Conservation (phyloP, 2,113 vertebrate species). For the Engystomops pustulosus region DNA sequence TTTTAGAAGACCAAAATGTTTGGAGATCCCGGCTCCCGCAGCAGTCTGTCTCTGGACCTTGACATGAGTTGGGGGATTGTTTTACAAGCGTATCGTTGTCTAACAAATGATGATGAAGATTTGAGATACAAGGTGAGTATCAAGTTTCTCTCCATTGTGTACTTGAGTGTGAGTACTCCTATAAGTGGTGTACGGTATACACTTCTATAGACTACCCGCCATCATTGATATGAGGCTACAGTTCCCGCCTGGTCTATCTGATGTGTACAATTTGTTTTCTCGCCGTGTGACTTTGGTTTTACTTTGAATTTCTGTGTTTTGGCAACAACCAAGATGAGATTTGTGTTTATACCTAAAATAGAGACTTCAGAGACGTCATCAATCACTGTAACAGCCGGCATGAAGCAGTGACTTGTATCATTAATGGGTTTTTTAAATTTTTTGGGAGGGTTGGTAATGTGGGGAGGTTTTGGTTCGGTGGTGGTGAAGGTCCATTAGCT, state of each 20-base stretch:
- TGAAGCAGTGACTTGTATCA: not conserved
- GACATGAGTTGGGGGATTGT: slow-evolving; percentile 56
- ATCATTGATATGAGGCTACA: not conserved
- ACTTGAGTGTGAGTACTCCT: too few relatives aligned
- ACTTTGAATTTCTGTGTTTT: slow-evolving; percentile 35
- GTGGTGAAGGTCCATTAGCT: too few relatives aligned
- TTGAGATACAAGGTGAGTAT: slow-evolving; percentile 26
- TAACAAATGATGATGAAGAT: slow-evolving; percentile 18
- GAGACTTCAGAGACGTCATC: not conserved
- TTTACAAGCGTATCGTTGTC: slow-evolving; percentile 43
- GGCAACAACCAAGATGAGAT: slow-evolving; percentile 31
- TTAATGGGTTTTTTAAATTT: not conserved
- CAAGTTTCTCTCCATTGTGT: not conserved
- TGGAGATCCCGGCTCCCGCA: slow-evolving; percentile 38
- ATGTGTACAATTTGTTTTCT: not conserved
- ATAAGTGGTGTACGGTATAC: too few relatives aligned
- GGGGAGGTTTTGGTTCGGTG: too few relatives aligned
- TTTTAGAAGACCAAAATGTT: slow-evolving; percentile 7
- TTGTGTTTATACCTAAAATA: slow-evolving; percentile 39
- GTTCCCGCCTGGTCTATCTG: not conserved
- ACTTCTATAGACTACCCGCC: not conserved
- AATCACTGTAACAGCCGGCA: not conserved
- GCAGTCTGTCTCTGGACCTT: slow-evolving; percentile 48
- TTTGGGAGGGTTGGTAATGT: too few relatives aligned
- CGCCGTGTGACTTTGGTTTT: not conserved